Conservation (phyloP, 2,113 vertebrate species). For the Callocephalon fimbriatum region DNA sequence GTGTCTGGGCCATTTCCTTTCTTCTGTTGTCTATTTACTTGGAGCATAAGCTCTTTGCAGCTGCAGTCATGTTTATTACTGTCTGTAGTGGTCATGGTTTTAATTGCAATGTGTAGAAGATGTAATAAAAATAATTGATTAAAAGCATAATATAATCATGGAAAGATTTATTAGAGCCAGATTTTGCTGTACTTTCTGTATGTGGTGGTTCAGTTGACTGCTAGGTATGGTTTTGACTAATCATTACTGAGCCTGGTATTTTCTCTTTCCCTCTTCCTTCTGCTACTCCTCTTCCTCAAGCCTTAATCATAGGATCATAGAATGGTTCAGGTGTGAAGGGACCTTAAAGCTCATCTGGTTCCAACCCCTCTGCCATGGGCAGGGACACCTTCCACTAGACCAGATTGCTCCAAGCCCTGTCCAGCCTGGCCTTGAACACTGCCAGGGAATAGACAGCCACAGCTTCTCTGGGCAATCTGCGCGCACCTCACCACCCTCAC, state of each 20-base stretch:
- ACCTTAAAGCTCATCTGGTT: fast-evolving
- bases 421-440: fast-evolving
- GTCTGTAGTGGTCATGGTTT: not conserved
- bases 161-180: not conserved
- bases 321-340: not conserved
- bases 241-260: not conserved
- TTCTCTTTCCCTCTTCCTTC: not conserved
- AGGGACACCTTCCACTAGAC: not conserved
- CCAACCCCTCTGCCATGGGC: too few species aligned
- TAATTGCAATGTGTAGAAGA: not conserved
- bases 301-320: not conserved
- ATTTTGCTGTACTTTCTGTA: not conserved
- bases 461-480: not conserved
- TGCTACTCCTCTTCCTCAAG: not conserved
- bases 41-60: not conserved
- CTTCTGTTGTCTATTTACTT: not conserved
- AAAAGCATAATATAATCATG: not conserved
- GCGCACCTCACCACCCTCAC: not conserved
- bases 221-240: not conserved
- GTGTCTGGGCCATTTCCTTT: not conserved
- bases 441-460: not conserved
- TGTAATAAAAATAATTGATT: not conserved
- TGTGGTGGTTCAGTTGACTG: not conserved
- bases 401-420: fast-evolving
- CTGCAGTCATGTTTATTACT: not conserved